phyloP scores from a whole-genome alignment of 1,140 invertebrate species.

The Eriosoma lanigerum region DNA sequence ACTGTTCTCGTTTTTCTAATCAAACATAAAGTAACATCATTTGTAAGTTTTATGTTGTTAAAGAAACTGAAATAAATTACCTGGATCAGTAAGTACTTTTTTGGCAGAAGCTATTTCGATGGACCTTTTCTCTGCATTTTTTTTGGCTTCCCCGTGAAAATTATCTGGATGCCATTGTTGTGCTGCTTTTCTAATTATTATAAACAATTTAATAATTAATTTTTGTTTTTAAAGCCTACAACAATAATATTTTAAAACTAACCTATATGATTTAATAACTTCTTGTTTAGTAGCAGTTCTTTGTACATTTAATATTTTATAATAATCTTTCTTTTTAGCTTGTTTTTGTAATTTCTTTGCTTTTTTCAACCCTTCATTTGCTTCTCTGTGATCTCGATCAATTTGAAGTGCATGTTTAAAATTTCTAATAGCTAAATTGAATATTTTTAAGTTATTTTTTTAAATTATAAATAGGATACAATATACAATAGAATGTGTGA shows the following conservation, averaged over 20 bases:
- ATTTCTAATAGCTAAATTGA: slow-evolving; percentile 77
- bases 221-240: no score
- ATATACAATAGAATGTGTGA: no score
- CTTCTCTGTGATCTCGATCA: slow-evolving; percentile 77
- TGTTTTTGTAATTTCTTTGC: slow-evolving; percentile 94
- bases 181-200: slow-evolving; percentile 76
- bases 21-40: slow-evolving; percentile 18
- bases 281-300: slow-evolving; percentile 88
- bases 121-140: slow-evolving; percentile 95
- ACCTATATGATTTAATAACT: slow-evolving; percentile 91
- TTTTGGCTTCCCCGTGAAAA: slow-evolving; percentile 86
- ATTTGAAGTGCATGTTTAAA: slow-evolving; percentile 84
- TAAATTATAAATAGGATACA: no score
- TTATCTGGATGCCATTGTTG: slow-evolving; percentile 99
- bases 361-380: slow-evolving; percentile 84
- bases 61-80: slow-evolving; percentile 57
- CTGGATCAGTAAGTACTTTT: slow-evolving; percentile 82
- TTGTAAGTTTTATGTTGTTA: slow-evolving; percentile 16
- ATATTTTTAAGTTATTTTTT: no score
- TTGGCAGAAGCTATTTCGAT: slow-evolving; percentile 99
- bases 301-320: slow-evolving; percentile 90
- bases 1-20: slow-evolving; percentile 86
- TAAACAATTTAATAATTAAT: slow-evolving; percentile 8
- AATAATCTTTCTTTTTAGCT: slow-evolving; percentile 93
- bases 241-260: slow-evolving; percentile 58